These are phyloP conservation scores for Phallusia fumigata DNA, from an alignment of 23 tunicate species.

Conservation along the genomic window DNA sequence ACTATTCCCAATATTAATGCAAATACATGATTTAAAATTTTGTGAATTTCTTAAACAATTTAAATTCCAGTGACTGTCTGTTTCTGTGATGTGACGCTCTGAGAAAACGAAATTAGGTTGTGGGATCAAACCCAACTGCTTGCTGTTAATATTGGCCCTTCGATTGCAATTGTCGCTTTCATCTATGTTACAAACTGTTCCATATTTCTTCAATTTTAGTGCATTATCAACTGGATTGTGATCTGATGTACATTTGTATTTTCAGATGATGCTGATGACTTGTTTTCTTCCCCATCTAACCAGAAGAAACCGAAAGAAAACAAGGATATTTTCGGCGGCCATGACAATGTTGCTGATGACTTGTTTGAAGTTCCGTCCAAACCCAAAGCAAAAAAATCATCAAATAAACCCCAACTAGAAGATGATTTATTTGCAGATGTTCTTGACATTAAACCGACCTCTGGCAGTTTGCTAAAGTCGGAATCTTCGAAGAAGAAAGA, in stretches of 20 bases:
- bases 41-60: too few relatives aligned
- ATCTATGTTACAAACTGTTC: too few relatives aligned
- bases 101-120: too few relatives aligned
- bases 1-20: too few relatives aligned
- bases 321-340: not conserved
- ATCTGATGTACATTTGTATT: not conserved
- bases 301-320: not conserved
- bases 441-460: not conserved
- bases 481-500: not conserved
- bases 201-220: too few relatives aligned
- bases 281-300: constrained; percentile 12
- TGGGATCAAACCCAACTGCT: too few relatives aligned
- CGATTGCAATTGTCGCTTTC: too few relatives aligned
- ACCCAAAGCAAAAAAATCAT: not conserved
- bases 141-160: too few relatives aligned
- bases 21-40: too few relatives aligned
- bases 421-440: constrained; percentile 38
- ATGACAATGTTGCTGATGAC: constrained; percentile 5
- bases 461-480: not conserved
- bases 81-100: too few relatives aligned
- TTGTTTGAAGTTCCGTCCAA: constrained; percentile 11
- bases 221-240: too few relatives aligned
- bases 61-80: too few relatives aligned
- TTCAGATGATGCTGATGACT: constrained; percentile 10
- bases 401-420: constrained; percentile 19